A percentile compares a stretch with the other conserved stretches of the same genome.
phyloP scores from a whole-genome alignment of 2,797 vertebrate species.

The Orientallactaga sibirica region DNA sequence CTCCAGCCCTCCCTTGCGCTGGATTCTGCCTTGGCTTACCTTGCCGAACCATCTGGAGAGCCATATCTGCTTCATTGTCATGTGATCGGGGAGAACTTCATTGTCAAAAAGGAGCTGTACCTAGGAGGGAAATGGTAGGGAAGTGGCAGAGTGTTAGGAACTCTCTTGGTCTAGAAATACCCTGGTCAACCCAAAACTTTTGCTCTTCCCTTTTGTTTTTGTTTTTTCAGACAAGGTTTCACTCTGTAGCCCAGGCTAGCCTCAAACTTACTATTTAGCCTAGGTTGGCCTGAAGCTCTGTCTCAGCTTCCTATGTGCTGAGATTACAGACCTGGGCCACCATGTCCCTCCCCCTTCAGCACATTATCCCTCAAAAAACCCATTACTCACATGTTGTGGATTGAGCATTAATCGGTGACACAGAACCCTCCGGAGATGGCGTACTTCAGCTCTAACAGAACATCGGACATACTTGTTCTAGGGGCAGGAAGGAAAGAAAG shows the following conservation, averaged over 20 bases:
- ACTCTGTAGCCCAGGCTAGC: background rate
- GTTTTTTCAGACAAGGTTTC: background rate
- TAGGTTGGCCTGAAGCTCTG: background rate
- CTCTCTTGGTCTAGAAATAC: background rate
- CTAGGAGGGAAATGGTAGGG: conserved; percentile 81
- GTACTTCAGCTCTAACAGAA: conserved; percentile 95
- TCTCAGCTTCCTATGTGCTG: background rate
- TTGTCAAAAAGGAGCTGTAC: conserved; percentile 97
- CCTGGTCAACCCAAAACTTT: background rate
- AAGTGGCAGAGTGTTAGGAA: background rate
- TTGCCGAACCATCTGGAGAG: conserved; percentile 98
- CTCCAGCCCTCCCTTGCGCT: background rate
- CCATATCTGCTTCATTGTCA: conserved; percentile 99
- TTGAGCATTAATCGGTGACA: conserved; percentile 95
- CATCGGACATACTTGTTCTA: conserved; percentile 98
- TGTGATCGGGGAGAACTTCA: conserved; percentile 96
- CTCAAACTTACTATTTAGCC: background rate
- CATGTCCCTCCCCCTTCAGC: background rate
- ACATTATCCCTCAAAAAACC: no score
- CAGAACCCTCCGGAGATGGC: conserved; percentile 95
- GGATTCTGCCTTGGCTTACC: conserved; percentile 85
- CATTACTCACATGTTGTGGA: conserved; percentile 92
- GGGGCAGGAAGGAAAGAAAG: background rate
- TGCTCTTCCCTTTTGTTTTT: background rate
- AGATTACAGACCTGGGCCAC: background rate